Evolutionary conservation across 2,888 invertebrate species (phyloP).

Genomic region (Priocnemis perturbator): DNA sequence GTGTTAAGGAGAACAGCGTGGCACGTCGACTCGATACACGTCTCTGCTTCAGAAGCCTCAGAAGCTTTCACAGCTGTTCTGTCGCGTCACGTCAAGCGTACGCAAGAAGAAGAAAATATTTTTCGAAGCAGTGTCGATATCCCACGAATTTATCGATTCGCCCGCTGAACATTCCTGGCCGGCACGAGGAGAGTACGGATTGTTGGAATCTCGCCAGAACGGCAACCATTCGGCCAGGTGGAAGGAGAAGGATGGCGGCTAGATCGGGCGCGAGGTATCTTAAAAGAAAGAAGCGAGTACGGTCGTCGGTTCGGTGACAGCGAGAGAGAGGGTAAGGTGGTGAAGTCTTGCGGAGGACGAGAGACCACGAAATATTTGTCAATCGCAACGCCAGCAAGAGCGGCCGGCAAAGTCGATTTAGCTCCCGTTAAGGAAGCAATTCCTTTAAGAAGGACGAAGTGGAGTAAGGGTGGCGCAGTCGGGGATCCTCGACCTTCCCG

Average conservation of each 20-base stretch:
- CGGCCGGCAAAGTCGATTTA: slow-evolving; percentile 57
- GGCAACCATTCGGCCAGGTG: slow-evolving; percentile 50
- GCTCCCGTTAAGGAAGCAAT: slow-evolving; percentile 61
- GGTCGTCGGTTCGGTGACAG: background rate
- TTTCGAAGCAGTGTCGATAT: slow-evolving; percentile 29
- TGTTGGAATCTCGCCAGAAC: slow-evolving; percentile 60
- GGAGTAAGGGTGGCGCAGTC: background rate
- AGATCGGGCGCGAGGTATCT: slow-evolving; percentile 12
- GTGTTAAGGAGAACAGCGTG: too few species aligned
- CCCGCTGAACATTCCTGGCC: slow-evolving; percentile 31
- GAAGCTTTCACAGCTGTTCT: too few species aligned
- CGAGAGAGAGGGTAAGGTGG: slow-evolving; percentile 14
- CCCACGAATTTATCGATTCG: slow-evolving; percentile 49
- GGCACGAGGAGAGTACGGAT: slow-evolving; percentile 32
- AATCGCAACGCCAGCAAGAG: slow-evolving; percentile 54
- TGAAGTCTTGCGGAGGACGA: slow-evolving; percentile 20
- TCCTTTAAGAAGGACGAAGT: slow-evolving; percentile 51
- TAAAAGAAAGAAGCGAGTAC: slow-evolving; percentile 14
- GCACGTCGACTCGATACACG: too few species aligned
- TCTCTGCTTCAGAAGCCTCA: too few species aligned
- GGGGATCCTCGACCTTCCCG: slow-evolving; percentile 51
- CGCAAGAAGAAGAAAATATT: slow-evolving; percentile 22
- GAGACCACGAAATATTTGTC: slow-evolving; percentile 64
- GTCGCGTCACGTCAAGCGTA: too few species aligned
- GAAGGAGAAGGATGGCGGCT: slow-evolving; percentile 33